Evolutionary conservation across 2,888 invertebrate genomes (phyloP).

Genomic region (Nephrotoma guestfalica): DNA sequence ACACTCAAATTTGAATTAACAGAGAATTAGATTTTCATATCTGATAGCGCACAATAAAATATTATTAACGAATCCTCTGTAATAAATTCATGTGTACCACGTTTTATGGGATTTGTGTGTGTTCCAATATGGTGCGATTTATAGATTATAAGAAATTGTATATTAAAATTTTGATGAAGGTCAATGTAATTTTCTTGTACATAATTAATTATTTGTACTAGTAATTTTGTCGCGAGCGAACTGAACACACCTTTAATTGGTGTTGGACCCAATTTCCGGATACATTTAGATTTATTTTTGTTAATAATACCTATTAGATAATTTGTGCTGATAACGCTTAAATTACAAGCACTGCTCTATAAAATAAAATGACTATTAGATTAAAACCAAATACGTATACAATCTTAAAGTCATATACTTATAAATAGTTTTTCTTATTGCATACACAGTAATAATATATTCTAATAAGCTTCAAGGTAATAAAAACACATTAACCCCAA

Average conservation of each 20-base stretch:
- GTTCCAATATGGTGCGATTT: neutral
- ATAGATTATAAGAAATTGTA: neutral
- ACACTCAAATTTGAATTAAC: neutral
- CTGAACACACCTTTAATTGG: neutral
- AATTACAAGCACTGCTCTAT: too few species aligned
- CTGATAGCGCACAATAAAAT: neutral
- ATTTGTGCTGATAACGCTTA: too few species aligned
- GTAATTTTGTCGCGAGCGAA: neutral
- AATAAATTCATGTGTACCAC: neutral
- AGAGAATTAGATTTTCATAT: neutral
- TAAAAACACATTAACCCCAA: neutral
- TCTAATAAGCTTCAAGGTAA: neutral
- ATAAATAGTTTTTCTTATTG: neutral
- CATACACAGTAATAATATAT: neutral
- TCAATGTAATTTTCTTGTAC: neutral
- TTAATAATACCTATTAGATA: too few species aligned
- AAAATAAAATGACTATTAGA: too few species aligned
- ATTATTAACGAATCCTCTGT: neutral
- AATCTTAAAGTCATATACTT: neutral
- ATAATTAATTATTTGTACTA: neutral
- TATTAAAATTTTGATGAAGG: neutral
- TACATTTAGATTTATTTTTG: neutral
- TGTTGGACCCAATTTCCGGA: neutral
- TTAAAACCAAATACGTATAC: too few species aligned
- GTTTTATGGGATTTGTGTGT: neutral